A percentile compares a stretch with the other conserved stretches of the same genome.
These are phyloP conservation scores for Amia ocellicauda DNA, from an alignment of 2,113 vertebrate genomes.

Conservation along the genomic window DNA sequence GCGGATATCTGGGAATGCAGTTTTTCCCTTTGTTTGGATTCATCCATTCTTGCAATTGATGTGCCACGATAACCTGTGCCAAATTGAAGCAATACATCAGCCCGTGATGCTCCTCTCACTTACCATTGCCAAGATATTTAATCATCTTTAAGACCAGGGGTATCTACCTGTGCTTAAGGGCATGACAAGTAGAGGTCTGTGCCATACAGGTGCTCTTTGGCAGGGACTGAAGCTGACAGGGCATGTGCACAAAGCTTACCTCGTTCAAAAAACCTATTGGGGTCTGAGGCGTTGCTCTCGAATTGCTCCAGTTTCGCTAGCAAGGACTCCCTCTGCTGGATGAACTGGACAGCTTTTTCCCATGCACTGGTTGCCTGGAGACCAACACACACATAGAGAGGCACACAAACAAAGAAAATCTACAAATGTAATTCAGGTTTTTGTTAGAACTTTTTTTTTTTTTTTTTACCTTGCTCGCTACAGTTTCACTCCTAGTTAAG, in stretches of 20 bases:
- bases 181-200: neutral
- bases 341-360: slow-evolving; percentile 52
- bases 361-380: slow-evolving; percentile 44
- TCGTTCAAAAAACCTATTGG: slow-evolving; percentile 63
- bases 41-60: slow-evolving; percentile 35
- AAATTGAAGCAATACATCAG: slow-evolving; percentile 27
- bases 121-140: neutral
- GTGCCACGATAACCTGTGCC: slow-evolving; percentile 25
- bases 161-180: neutral
- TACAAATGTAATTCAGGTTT: too few species aligned
- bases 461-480: neutral
- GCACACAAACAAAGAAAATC: too few species aligned
- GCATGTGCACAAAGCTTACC: too few species aligned
- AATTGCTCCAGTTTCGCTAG: slow-evolving; percentile 59
- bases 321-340: slow-evolving; percentile 57
- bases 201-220: neutral
- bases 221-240: neutral
- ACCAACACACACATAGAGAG: slow-evolving; percentile 21
- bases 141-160: neutral
- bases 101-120: neutral
- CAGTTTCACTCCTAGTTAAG: neutral
- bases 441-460: neutral
- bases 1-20: slow-evolving; percentile 39
- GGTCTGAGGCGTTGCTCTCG: slow-evolving; percentile 64
- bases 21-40: slow-evolving; percentile 38